Conservation (phyloP, 2,888 invertebrate species). For the Eumerus sabulonum region DNA sequence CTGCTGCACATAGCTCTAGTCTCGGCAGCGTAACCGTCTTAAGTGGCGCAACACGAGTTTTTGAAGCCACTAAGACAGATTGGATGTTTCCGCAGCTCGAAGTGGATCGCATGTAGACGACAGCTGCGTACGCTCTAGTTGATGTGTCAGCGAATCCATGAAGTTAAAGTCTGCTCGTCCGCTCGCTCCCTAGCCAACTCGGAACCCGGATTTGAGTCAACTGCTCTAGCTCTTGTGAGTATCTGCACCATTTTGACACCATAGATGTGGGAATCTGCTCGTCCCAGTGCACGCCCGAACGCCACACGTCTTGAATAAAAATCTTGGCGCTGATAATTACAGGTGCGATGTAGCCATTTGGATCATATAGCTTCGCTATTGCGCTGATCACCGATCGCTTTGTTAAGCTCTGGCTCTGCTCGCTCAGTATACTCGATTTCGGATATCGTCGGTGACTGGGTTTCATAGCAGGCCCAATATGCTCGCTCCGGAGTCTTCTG, state of each 20-base stretch:
- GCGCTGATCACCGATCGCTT: background rate
- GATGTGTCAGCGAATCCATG: slow-evolving; percentile 20
- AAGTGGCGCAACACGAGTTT: slow-evolving; percentile 17
- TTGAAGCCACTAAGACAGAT: background rate
- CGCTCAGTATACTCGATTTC: background rate
- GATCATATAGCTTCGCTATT: background rate
- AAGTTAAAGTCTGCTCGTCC: background rate
- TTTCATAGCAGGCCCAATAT: slow-evolving; percentile 9
- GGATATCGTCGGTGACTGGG: background rate
- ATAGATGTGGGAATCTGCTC: too few relatives aligned
- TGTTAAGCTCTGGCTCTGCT: too few relatives aligned
- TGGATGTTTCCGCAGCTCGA: background rate
- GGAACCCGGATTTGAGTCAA: slow-evolving; percentile 7
- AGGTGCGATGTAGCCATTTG: too few relatives aligned
- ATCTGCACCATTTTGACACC: too few relatives aligned
- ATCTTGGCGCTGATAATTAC: too few relatives aligned
- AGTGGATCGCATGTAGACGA: too few relatives aligned
- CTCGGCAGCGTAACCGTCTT: slow-evolving; percentile 14
- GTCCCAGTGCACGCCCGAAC: too few relatives aligned
- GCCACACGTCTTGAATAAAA: too few relatives aligned
- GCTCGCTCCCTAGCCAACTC: slow-evolving; percentile 6
- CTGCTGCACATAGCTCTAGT: slow-evolving; percentile 20
- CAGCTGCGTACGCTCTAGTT: slow-evolving; percentile 2
- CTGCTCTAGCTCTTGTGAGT: slow-evolving; percentile 8
- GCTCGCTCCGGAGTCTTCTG: background rate